Evolutionary conservation across 2,888 invertebrate genomes (phyloP), one percentile per base, ranked within the genome.

Genomic region (Tetanocera ferruginea): DNA sequence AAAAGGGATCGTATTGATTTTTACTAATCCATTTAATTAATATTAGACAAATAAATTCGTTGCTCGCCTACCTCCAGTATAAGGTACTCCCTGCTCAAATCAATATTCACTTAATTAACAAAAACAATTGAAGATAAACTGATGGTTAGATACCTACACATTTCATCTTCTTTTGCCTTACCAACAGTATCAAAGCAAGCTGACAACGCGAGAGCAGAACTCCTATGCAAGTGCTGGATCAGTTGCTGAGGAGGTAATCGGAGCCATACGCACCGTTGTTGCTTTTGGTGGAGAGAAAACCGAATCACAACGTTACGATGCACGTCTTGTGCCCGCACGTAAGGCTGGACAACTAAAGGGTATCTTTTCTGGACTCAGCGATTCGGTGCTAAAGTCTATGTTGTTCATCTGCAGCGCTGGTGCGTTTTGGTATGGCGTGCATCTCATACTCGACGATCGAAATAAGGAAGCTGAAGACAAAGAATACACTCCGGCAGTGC

Each of bases 391-490:
- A 92, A 94, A 94, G 93, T 90, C 94, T 69, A 92, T 95, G 80
- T 92, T 94, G 74, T 95, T 94, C 85, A 91, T 92, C 43, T 93
- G 94, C 11, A 94, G 94, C 84, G 93, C 94, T 0, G 88, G 94
- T 0, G 92, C 94, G 0, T 95, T 96, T 88, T 95, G 95, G 94
- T 95, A 95, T 85, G 96, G 96, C 0, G 93, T 94, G 0, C 91
- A 92, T 70, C 90, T 95, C 23, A 93, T 95, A 73, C 84, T 95
- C 57, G 91, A 92, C 0, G 93, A 93, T 86, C 91, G 93, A 14
- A 88, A 90, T 0, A 90, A 92, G 66, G 89, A 87, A 0, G 84
- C 87, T 5, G 92, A 92, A 0, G 85, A 88, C 9, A 92, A 93
- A 0, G 90, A 91, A 6, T 95, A 95, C 83, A 94, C 93, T 0